Base-by-base conservation (phyloP, 1,140 invertebrate species). In the Copidosoma floridanum region DNA sequence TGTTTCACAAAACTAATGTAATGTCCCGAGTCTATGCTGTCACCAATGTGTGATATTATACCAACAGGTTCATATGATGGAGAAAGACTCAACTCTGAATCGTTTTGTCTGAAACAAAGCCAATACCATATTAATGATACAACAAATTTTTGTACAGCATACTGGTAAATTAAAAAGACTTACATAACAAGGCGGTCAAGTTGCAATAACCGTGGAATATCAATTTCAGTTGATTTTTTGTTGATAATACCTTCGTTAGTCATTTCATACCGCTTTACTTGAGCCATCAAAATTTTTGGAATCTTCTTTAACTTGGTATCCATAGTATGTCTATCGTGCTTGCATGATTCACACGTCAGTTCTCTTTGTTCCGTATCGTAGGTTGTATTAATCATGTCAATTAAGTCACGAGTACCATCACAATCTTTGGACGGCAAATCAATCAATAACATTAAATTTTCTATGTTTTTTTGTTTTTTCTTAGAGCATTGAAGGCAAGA, bases 1-100 rank as follows among this genome's bases (percentile, higher is more conserved):
- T 75, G 72, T 52, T 68, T 71, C 5, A 74, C 68, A 52, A 74
- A 77, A 50, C 72, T 75, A 20, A 74, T 77, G 46, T 77, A 77
- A 58, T 77, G 75, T 23, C 75, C 75, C 52, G 71, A 77, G 48
- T 77, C 71, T 63, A 77, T 71, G 7, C 68, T 72, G 16, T 66
- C 65, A 35, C 75, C 75, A 14, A 75, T 73, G 32, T 77, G 75
- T 14, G 72, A 70, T 50, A 77, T 77, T 40, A 74, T 71, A 44
- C 70, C 67, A 10, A 74, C 62, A 1, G 75, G 73, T 50, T 75
- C 68, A 29, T 74, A 77, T 14, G 43, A 60, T 51, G 65, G 60
- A 26, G 26, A 23, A 14, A 37, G 10, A 56, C 59, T 65, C 7
- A 61, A 57, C 0, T 48, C 61, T 51, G 71, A 50, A 5, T 46